Evolutionary conservation across 2,888 invertebrate species (phyloP).

Genomic region (Pycnomerus fuliginosus): DNA sequence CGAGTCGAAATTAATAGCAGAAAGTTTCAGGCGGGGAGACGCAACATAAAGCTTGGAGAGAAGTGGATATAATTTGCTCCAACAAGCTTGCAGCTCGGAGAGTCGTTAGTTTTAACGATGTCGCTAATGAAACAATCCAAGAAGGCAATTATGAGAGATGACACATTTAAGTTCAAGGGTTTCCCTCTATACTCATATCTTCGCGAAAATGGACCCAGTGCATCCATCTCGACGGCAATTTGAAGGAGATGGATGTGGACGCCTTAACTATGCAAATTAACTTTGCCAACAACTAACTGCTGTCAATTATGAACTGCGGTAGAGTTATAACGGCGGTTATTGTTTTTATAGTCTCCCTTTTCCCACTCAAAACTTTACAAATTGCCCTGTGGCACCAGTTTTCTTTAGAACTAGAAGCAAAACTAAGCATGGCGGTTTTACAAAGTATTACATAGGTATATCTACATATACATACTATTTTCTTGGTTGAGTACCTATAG

Average conservation of each 20-base stretch:
- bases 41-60: slow-evolving; percentile 25
- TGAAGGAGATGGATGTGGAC: slow-evolving; percentile 24
- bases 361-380: too few relatives aligned
- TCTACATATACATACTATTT: too few relatives aligned
- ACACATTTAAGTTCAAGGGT: slow-evolving; percentile 48
- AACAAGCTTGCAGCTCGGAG: slow-evolving; percentile 46
- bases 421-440: too few relatives aligned
- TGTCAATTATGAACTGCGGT: slow-evolving; percentile 21
- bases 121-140: slow-evolving; percentile 55
- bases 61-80: slow-evolving; percentile 45
- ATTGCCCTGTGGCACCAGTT: too few relatives aligned
- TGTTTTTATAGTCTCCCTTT: too few relatives aligned
- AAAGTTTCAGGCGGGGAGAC: slow-evolving; percentile 7
- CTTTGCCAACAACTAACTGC: slow-evolving; percentile 18
- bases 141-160: slow-evolving; percentile 54
- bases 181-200: slow-evolving; percentile 39
- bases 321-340: too few relatives aligned
- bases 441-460: too few relatives aligned
- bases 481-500: too few relatives aligned
- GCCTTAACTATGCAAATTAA: slow-evolving; percentile 22
- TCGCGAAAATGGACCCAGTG: slow-evolving; percentile 26
- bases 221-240: slow-evolving; percentile 21
- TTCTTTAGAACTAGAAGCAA: too few relatives aligned
- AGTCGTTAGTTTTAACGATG: slow-evolving; percentile 54
- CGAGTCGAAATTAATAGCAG: slow-evolving; percentile 2